These are phyloP conservation scores for Botrylloides violaceus DNA, from an alignment of 23 tunicate species.

Conservation along the genomic window DNA sequence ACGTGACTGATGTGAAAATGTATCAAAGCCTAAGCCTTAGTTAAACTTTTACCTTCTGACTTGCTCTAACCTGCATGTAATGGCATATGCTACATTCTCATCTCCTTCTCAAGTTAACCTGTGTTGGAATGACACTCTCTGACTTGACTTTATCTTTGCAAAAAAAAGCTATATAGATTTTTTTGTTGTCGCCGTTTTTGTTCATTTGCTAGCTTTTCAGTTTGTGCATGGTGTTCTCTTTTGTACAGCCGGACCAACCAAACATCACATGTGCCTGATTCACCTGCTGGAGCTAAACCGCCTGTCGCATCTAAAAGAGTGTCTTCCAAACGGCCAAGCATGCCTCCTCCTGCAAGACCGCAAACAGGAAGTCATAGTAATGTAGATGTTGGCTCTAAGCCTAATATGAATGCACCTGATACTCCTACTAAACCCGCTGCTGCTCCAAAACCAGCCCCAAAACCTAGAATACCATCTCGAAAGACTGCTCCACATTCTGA, in stretches of 20 bases:
- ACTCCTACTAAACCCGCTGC: not conserved
- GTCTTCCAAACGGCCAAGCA: constrained; percentile 43
- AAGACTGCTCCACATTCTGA: constrained; percentile 3
- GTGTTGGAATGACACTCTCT: not conserved
- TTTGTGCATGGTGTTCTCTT: not conserved
- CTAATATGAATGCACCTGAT: not conserved
- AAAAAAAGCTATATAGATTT: too few species aligned
- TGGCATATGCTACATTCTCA: not conserved
- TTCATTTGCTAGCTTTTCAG: not conserved
- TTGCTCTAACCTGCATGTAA: not conserved
- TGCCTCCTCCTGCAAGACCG: constrained; percentile 51
- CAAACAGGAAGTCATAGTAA: not conserved
- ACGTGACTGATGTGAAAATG: too few species aligned
- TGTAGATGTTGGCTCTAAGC: not conserved
- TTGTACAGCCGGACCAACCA: constrained; percentile 3
- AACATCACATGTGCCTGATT: not conserved
- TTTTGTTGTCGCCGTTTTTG: not conserved
- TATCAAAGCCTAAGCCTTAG: too few species aligned
- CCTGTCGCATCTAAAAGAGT: constrained; percentile 61
- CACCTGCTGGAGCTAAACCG: constrained; percentile 19
- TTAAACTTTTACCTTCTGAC: too few species aligned
- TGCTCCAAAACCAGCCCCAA: constrained; percentile 35
- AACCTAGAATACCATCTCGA: constrained; percentile 19
- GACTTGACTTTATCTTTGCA: not conserved
- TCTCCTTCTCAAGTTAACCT: not conserved